Conservation (phyloP, 2,888 invertebrate genomes). For the Heteromurus nitidus region DNA sequence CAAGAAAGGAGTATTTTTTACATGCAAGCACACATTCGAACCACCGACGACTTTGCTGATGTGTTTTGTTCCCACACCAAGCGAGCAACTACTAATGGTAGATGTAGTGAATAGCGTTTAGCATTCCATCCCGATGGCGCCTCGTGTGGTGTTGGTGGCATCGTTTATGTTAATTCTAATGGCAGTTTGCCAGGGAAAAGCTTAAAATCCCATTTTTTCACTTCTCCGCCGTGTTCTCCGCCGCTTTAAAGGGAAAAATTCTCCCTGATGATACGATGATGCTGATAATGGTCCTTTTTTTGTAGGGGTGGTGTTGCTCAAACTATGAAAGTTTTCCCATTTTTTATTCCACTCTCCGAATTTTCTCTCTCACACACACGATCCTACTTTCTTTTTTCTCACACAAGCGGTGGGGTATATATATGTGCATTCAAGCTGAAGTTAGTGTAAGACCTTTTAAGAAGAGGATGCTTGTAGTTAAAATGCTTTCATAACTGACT, state of each 20-base stretch:
- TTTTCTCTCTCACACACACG: neutral
- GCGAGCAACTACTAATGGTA: neutral
- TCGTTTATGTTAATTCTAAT: constrained; percentile 66
- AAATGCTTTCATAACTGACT: constrained; percentile 53
- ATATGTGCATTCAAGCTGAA: too few relatives aligned
- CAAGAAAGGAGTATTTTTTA: neutral
- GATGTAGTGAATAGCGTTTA: constrained; percentile 38
- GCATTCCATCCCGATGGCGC: constrained; percentile 57
- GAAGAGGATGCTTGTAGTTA: constrained; percentile 7
- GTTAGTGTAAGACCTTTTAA: neutral
- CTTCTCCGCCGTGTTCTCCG: constrained; percentile 4
- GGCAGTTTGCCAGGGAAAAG: constrained; percentile 59
- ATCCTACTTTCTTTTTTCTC: neutral
- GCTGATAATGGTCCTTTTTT: constrained; percentile 42
- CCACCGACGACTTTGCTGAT: neutral
- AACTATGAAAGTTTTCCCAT: constrained; percentile 40
- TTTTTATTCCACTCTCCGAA: constrained; percentile 29
- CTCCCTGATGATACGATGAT: constrained; percentile 40
- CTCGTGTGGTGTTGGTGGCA: constrained; percentile 61
- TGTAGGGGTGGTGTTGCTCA: constrained; percentile 1
- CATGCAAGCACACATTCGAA: neutral
- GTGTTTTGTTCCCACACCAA: constrained; percentile 12
- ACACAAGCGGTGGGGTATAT: neutral
- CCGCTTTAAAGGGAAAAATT: neutral
- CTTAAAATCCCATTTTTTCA: constrained; percentile 60